These are phyloP conservation scores for Taxidea taxus DNA, from an alignment of 2,113 vertebrate species.

Conservation along the genomic window DNA sequence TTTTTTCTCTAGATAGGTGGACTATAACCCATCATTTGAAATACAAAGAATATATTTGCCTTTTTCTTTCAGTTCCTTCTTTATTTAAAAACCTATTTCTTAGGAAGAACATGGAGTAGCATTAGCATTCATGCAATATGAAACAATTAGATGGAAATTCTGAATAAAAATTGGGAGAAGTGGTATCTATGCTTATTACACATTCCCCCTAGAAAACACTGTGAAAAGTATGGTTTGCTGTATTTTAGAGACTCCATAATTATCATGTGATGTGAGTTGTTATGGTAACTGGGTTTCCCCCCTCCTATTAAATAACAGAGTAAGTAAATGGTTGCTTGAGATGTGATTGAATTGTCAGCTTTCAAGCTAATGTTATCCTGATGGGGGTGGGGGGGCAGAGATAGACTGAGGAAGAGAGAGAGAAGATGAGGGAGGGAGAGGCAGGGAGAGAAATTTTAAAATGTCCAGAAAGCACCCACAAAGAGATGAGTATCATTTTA, in stretches of 20 bases:
- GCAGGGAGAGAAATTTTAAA: background rate
- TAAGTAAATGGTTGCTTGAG: constrained; percentile 73
- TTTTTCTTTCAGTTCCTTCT: constrained; percentile 34
- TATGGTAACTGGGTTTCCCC: constrained; percentile 72
- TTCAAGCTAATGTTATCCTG: constrained; percentile 58
- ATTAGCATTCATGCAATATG: background rate
- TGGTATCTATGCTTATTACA: constrained; percentile 55
- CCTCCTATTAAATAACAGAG: constrained; percentile 71
- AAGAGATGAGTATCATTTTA: background rate
- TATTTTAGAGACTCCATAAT: constrained; percentile 71
- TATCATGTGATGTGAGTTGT: constrained; percentile 70
- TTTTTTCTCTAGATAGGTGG: background rate
- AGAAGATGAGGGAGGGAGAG: background rate
- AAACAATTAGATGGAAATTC: constrained; percentile 47
- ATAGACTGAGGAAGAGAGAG: background rate
- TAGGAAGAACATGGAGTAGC: background rate
- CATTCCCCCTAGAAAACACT: constrained; percentile 63
- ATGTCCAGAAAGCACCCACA: background rate
- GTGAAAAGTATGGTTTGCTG: constrained; percentile 66
- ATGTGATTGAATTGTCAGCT: constrained; percentile 73
- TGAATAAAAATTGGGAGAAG: constrained; percentile 48
- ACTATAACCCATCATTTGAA: constrained; percentile 5
- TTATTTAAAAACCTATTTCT: constrained; percentile 52
- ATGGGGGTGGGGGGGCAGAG: constrained; percentile 5
- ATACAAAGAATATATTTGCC: background rate